Base-by-base conservation (phyloP, 2,888 invertebrate genomes). In the Altica lythri region DNA sequence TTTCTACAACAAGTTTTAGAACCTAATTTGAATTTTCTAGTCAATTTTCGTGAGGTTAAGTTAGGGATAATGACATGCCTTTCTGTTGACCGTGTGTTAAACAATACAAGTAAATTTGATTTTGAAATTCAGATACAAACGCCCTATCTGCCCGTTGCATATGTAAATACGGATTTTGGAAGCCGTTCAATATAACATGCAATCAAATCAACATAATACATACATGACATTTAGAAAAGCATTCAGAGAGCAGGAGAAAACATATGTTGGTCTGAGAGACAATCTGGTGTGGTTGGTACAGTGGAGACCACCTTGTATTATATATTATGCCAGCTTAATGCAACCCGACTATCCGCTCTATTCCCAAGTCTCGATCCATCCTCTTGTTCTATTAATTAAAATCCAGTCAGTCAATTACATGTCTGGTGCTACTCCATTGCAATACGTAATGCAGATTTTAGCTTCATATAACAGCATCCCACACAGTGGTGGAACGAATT, bases 311-410 rank as follows among this genome's bases (percentile, higher is more conserved):
- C 34, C 34, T 34, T 34, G 34, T 34, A 34, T 34, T 10, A 16
- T 6, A 14, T 34, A n/a, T 8, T 10, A n/a, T n/a, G 2, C 34
- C 27, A 27, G 2, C 27, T n/a, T n/a, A n/a, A n/a, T n/a, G n/a
- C n/a, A n/a, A 8, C 9, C 27, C 27, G 27, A 10, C 27, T 8
- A 34, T 34, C 8, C 14, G 34, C 16, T 16, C 34, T 34, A 14
- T 34, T 34, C 16, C 34, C 34, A 9, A 34, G 34, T 14, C 34
- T 10, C 6, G 34, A 16, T 4, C 16, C 34, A 16, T 34, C 34
- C 34, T 34, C 34, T 34, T 34, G 34, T 34, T 34, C 34, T 34
- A 34, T 34, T 34, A 34, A 34, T 34, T 34, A 16, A 34, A 34
- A 34, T 34, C 34, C 34, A 34, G 34, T 16, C 34, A 34, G 34